These are phyloP conservation scores for Ophion obscuratus DNA, from an alignment of 2,888 invertebrate species.

Conservation along the genomic window DNA sequence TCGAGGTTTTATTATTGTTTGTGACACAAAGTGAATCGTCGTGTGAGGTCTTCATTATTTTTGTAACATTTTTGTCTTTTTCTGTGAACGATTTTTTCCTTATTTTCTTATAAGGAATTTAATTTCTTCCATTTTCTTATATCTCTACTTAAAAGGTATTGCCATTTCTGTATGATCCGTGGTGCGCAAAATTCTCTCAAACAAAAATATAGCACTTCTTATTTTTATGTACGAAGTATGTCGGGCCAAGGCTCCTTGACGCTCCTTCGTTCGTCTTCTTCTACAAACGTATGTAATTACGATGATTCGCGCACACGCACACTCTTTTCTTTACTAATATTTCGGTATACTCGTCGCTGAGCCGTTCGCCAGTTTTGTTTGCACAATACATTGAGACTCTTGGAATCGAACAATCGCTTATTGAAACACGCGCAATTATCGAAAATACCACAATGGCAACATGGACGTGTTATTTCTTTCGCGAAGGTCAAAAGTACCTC, in stretches of 20 bases:
- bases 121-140: too few species aligned
- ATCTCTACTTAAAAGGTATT: too few species aligned
- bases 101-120: too few species aligned
- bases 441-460: conserved; percentile 2
- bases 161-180: not conserved
- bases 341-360: not conserved
- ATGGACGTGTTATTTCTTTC: conserved; percentile 4
- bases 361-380: not conserved
- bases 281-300: conserved; percentile 37
- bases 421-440: conserved; percentile 12
- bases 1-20: not conserved
- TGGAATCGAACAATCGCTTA: conserved; percentile 24
- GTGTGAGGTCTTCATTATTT: not conserved
- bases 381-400: conserved; percentile 15
- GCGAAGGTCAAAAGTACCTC: conserved; percentile 27
- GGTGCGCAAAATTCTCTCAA: not conserved
- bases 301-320: not conserved
- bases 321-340: not conserved
- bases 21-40: not conserved
- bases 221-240: conserved; percentile 33
- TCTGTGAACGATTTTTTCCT: not conserved
- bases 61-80: not conserved
- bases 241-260: conserved; percentile 32
- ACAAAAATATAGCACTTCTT: not conserved
- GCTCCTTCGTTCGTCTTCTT: conserved; percentile 31